These are phyloP conservation scores for Galbula dea DNA, from an alignment of 2,113 vertebrate genomes.

Conservation along the genomic window DNA sequence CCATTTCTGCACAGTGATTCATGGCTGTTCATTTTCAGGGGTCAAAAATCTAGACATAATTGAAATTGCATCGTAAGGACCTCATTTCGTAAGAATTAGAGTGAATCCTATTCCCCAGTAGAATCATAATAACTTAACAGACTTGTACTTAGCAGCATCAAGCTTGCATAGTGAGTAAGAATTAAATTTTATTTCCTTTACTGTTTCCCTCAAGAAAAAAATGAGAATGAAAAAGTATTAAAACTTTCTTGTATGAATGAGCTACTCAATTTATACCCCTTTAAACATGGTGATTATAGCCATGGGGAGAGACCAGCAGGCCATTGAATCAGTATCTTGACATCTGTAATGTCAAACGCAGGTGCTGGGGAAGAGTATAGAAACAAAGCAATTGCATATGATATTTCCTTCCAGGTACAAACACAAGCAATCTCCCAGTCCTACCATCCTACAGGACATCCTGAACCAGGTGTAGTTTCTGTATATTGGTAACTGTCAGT, in stretches of 20 bases:
- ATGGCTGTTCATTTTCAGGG: neutral
- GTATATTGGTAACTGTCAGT: neutral
- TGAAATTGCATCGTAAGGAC: neutral
- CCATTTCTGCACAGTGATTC: constrained; percentile 14
- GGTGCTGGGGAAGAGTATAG: neutral
- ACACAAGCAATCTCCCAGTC: neutral
- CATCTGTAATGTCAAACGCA: neutral
- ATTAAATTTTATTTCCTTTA: neutral
- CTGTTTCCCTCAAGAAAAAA: neutral
- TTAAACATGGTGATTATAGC: neutral
- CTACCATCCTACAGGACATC: neutral
- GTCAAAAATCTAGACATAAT: neutral
- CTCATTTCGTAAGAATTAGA: neutral
- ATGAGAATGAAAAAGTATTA: neutral
- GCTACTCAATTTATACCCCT: neutral
- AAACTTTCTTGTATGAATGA: neutral
- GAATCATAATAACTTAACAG: neutral
- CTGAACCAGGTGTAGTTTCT: neutral
- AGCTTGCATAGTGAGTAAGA: neutral
- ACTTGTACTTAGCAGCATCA: neutral
- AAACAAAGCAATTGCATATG: neutral
- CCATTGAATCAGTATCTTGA: neutral
- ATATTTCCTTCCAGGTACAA: neutral
- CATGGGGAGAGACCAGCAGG: neutral
- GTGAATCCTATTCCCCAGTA: neutral